A percentile compares a stretch with the other conserved stretches of the same genome.
Conservation (phyloP, 92 coral and sea anemone species). For the Phymanthus crucifer region DNA sequence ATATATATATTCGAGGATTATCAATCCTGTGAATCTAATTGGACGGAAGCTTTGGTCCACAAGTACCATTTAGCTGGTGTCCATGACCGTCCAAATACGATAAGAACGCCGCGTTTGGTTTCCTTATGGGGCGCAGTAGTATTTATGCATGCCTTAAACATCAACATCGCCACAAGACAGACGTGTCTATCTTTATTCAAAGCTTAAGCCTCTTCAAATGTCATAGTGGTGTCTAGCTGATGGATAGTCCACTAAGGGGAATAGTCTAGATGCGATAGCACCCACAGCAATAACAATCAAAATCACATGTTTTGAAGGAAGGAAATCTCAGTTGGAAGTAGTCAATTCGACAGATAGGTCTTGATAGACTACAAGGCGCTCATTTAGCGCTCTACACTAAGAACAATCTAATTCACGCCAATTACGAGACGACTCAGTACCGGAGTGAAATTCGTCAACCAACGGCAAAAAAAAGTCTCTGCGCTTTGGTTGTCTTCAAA, state of each 20-base stretch:
- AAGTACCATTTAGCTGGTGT: background rate
- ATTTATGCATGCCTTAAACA: background rate
- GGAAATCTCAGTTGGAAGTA: background rate
- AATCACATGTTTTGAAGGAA: background rate
- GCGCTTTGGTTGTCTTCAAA: background rate
- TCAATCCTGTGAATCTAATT: background rate
- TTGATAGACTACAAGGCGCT: background rate
- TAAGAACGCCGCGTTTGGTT: background rate
- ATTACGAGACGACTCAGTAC: background rate
- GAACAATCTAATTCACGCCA: background rate
- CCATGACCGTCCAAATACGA: background rate
- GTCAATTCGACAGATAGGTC: background rate
- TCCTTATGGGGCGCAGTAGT: background rate
- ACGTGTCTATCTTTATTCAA: background rate
- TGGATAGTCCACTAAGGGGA: background rate
- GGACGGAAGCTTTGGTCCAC: constrained; percentile 1
- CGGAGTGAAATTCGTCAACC: background rate
- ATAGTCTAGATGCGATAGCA: no score
- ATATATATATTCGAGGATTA: constrained; percentile 7
- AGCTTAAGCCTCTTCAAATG: background rate
- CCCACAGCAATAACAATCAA: background rate
- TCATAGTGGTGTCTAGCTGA: background rate
- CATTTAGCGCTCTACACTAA: background rate
- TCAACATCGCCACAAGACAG: background rate
- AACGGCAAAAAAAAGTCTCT: background rate